Conservation (phyloP, 2,797 vertebrate genomes). For the Pempheris klunzingeri region DNA sequence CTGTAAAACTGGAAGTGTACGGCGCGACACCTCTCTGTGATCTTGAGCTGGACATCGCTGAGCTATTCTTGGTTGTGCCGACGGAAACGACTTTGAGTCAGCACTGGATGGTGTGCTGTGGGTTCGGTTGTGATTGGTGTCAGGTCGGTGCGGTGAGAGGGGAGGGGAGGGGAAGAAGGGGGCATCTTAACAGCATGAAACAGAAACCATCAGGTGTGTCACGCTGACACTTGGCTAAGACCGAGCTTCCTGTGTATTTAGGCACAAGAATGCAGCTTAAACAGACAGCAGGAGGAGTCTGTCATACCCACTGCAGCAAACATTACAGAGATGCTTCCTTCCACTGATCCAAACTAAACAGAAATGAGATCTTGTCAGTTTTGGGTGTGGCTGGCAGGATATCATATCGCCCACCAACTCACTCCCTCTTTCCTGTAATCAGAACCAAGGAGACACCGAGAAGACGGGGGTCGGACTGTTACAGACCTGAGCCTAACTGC, state of each 20-base stretch:
- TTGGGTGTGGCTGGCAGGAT: slow-evolving; percentile 78
- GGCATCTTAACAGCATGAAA: neutral
- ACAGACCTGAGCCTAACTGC: neutral
- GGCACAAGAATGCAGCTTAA: slow-evolving; percentile 10
- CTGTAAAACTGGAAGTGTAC: neutral
- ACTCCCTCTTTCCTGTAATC: slow-evolving; percentile 77
- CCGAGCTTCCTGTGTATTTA: neutral
- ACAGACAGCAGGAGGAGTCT: neutral
- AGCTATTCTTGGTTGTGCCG: slow-evolving; percentile 57
- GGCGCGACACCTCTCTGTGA: slow-evolving; percentile 11
- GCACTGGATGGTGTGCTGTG: neutral
- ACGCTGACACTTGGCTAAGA: neutral
- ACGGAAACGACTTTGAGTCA: slow-evolving; percentile 26
- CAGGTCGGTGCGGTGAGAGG: slow-evolving; percentile 11
- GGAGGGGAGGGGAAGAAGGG: neutral
- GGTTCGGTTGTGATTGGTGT: slow-evolving; percentile 30
- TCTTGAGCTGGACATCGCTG: neutral
- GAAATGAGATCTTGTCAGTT: slow-evolving; percentile 76
- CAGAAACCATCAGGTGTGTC: slow-evolving; percentile 13
- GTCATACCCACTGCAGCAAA: slow-evolving; percentile 9
- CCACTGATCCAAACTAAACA: slow-evolving; percentile 59
- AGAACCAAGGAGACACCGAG: slow-evolving; percentile 43
- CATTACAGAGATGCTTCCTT: slow-evolving; percentile 41
- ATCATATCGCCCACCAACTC: slow-evolving; percentile 63
- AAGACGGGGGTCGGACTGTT: neutral